Evolutionary conservation across 1,140 invertebrate species (phyloP), one percentile per base, ranked within the genome.

Genomic region (Laodelphax striatellus): DNA sequence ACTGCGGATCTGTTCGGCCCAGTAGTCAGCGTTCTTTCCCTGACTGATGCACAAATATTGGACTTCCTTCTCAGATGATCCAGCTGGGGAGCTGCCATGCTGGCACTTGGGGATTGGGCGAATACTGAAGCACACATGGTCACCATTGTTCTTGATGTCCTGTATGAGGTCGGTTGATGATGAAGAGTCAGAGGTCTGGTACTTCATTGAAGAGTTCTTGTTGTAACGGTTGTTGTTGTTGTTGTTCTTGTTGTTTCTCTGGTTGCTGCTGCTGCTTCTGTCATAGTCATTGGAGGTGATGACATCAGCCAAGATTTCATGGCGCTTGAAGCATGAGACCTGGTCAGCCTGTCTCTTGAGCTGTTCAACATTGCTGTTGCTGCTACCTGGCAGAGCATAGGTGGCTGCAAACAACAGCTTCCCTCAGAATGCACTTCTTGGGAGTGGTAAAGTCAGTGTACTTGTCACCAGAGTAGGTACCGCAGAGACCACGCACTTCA

Each of bases 401-500:
- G 76, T 72, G 1, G 77, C 76, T 4, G 71, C 72, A 61, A 83
- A 86, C 17, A 75, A 67, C 16, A 0, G 77, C 69, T 22, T 76
- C 70, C 61, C 73, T 70, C 8, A 81, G 63, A 19, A 76, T 54
- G 61, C 78, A 81, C 44, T 81, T 80, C 42, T 74, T 65, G 0
- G 84, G 83, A 21, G 77, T 74, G 0, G 71, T 65, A 61, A 83
- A 81, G 62, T 86, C 84, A 60, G 80, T 76, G 28, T 70, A 63
- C 5, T 69, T 58, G 16, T 82, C 75, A 5, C 77, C 76, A 63
- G 77, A 79, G 73, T 78, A 82, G 34, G 75, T 76, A 9, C 85
- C 86, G 66, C 84, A 87, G 21, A 87, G 74, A 63, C 85, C 85
- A 41, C 77, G 75, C 24, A 81, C 70, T 10, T 70, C 67, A 59